Evolutionary conservation across 2,797 vertebrate species (phyloP).

Genomic region (Varecia variegata): DNA sequence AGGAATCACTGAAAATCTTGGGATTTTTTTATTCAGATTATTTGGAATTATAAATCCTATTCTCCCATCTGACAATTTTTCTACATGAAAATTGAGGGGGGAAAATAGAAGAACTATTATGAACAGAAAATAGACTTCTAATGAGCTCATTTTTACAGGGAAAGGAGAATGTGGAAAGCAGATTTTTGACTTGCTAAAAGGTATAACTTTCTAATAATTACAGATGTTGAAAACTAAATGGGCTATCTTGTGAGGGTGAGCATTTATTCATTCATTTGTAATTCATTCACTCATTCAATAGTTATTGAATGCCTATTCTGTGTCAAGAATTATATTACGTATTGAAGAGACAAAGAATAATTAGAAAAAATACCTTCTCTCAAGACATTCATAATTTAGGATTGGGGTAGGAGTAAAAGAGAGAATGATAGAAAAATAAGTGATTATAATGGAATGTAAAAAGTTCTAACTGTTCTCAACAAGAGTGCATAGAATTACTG

Average conservation of each 20-base stretch:
- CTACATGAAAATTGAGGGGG: neutral
- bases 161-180: neutral
- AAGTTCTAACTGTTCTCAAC: neutral
- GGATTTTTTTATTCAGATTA: neutral
- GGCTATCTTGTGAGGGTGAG: neutral
- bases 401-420: neutral
- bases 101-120: neutral
- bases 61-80: neutral
- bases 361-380: neutral
- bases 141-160: neutral
- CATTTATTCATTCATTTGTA: neutral
- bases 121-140: neutral
- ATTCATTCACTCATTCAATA: neutral
- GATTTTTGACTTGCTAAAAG: neutral
- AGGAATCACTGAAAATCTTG: neutral
- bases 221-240: neutral
- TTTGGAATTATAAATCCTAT: neutral
- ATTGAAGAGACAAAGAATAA: slow-evolving; percentile 28
- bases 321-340: neutral
- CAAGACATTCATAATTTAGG: neutral
- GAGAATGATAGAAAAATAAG: neutral
- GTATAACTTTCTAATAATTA: neutral
- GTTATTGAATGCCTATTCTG: neutral
- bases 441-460: neutral
- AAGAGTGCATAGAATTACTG: neutral